phyloP scores from a whole-genome alignment of 2,797 vertebrate species.

The Chelmon rostratus region DNA sequence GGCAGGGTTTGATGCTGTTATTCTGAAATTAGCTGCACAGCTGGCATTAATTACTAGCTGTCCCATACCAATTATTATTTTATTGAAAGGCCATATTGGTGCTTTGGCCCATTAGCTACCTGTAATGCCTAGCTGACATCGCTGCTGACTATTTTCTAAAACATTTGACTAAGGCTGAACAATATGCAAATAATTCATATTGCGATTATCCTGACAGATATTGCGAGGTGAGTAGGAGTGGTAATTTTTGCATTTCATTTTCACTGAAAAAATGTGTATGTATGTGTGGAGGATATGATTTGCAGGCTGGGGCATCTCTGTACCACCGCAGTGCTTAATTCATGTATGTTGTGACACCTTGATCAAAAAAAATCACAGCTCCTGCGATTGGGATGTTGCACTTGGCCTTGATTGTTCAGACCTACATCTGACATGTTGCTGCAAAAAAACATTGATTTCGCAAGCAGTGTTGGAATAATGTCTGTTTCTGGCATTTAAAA shows the following conservation, averaged over 20 bases:
- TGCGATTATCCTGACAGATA: too few species aligned
- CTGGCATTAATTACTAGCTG: slow-evolving; percentile 2
- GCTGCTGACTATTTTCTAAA: background rate
- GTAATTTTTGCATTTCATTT: too few species aligned
- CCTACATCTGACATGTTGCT: background rate
- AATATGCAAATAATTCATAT: too few species aligned
- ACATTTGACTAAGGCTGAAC: background rate
- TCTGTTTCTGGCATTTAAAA: background rate
- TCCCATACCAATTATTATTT: background rate
- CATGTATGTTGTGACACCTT: too few species aligned
- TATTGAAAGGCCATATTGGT: slow-evolving; percentile 3
- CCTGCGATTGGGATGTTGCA: too few species aligned
- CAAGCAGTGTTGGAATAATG: background rate
- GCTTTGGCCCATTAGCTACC: slow-evolving; percentile 7
- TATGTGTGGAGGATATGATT: too few species aligned
- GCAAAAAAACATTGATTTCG: background rate
- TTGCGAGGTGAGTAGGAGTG: too few species aligned
- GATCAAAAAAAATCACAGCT: too few species aligned
- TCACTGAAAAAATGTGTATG: too few species aligned
- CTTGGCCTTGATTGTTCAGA: too few species aligned
- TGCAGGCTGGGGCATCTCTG: too few species aligned
- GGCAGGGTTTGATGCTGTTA: slow-evolving; percentile 4
- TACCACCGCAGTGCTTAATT: too few species aligned
- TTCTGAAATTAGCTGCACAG: slow-evolving; percentile 10
- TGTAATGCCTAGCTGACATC: background rate